Evolutionary conservation across 2,888 invertebrate genomes (phyloP), one percentile per base, ranked within the genome.

Genomic region (Cecidostiba fungosa): DNA sequence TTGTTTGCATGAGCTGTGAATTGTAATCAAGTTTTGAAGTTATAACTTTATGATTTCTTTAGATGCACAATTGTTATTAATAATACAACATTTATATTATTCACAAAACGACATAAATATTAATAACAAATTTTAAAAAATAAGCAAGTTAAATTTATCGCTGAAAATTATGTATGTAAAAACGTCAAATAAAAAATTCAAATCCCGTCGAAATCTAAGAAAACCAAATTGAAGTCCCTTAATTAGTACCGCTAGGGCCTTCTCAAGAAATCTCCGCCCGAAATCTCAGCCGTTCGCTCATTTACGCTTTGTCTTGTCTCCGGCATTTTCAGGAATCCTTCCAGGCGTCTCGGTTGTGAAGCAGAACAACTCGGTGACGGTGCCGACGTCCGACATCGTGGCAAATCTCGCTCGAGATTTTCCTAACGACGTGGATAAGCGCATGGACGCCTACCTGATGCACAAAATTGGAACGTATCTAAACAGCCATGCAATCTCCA

Each of bases 291-390:
- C 43, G 12, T 43, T 23, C 10, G n/a, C 32, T 50, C 0, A 26
- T 70, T 54, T 26, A 5, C n/a, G 19, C 8, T 74, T 62, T 32
- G 6, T 80, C 59, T 74, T 43, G 26, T 72, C 5, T n/a, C 3
- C 2, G 54, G 3, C n/a, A 0, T 32, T 43, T 84, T 62, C 73
- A 89, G 89, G 89, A 74, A 94, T 97, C 16, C 91, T 97, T 12
- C 96, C 97, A 0, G 97, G 97, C 87, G 95, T 97, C 0, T 96
- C 96, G 88, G 95, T 97, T 32, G 95, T 97, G 62, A 96, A 96
- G 87, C 96, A 96, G 36, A 95, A 94, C 23, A 90, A 90, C 50
- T 92, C 94, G 77, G 92, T 91, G 72, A 91, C 92, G 12, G 94
- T 95, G 43, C 95, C 95, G 76, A 95, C 95, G 2, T 94, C 96